Evolutionary conservation across 2,797 vertebrate species (phyloP), one percentile per base, ranked within the genome.

Genomic region (Parauchenoglanis ngamensis): DNA sequence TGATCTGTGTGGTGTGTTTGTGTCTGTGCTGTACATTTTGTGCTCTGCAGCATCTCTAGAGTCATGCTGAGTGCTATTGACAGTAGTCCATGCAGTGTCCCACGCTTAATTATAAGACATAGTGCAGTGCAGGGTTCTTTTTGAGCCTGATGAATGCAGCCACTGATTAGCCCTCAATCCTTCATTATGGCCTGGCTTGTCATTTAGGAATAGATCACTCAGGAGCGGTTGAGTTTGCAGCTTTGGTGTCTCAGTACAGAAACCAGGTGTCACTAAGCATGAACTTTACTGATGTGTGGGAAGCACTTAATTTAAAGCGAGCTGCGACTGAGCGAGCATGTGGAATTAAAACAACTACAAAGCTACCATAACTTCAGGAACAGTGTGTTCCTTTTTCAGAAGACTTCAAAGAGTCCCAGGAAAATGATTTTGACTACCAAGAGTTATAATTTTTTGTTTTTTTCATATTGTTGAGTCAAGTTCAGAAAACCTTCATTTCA

Each of bases 91-190:
- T 87, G 81, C 86, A 19, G 35, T 88, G 85, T 90, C 89, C 82
- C 84, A 83, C 44, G 86, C 61, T 88, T 87, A 90, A 89, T 91
- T 91, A 90, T 88, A 89, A 89, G 89, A 85, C 73, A 59, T 84
- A 85, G 87, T 84, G 84, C 85, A 87, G 82, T 84, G 85, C 59
- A 68, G 85, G 85, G 86, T 87, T 90, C 89, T 77, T 87, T 90
- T 85, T 73, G 78, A 86, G 87, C 82, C 86, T 89, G 87, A 83
- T 90, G 91, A 90, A 90, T 87, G 91, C 85, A 91, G 92, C 92
- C 93, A 89, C 92, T 96, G 94, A 95, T 95, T 95, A 95, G 90
- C 90, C 81, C 82, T 89, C 93, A 88, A 89, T 93, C 91, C 92
- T 88, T 93, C 87, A 93, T 95, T 94, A 94, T 94, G 93, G 91